Conservation (phyloP, 23 tunicate species). For the Ascidia mentula region DNA sequence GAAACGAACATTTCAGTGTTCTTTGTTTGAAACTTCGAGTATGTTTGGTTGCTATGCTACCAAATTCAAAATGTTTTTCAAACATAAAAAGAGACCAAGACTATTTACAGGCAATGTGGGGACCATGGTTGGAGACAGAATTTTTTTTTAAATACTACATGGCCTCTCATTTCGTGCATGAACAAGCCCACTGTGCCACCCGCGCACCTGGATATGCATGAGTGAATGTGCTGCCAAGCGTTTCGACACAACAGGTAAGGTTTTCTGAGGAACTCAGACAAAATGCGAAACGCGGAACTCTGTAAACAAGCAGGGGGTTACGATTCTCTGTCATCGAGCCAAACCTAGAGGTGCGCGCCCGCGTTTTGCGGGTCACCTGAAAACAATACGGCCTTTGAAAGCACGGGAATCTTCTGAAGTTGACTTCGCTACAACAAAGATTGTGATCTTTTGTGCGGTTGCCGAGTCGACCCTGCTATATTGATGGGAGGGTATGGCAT, state of each 20-base stretch:
- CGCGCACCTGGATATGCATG: background rate
- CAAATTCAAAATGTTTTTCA: too few relatives aligned
- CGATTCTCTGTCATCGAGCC: constrained; percentile 1
- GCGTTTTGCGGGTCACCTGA: background rate
- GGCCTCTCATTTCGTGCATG: too few relatives aligned
- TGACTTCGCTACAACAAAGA: constrained; percentile 1
- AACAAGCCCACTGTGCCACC: background rate
- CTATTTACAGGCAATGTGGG: too few relatives aligned
- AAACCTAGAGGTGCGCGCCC: background rate
- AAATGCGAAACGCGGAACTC: background rate
- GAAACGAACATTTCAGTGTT: too few relatives aligned
- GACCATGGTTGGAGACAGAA: too few relatives aligned
- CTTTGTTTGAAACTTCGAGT: too few relatives aligned
- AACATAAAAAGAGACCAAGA: too few relatives aligned
- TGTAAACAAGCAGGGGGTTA: too few relatives aligned
- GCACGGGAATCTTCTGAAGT: background rate
- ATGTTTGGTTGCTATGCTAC: too few relatives aligned
- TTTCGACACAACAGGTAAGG: background rate
- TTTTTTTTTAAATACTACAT: too few relatives aligned
- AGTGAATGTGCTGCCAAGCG: background rate
- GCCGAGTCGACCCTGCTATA: too few relatives aligned
- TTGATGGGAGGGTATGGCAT: too few relatives aligned
- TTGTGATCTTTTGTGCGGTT: background rate
- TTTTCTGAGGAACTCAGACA: background rate
- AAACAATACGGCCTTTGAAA: background rate